Conservation (phyloP, 2,888 invertebrate species). For the Phymatocera aterrima region DNA sequence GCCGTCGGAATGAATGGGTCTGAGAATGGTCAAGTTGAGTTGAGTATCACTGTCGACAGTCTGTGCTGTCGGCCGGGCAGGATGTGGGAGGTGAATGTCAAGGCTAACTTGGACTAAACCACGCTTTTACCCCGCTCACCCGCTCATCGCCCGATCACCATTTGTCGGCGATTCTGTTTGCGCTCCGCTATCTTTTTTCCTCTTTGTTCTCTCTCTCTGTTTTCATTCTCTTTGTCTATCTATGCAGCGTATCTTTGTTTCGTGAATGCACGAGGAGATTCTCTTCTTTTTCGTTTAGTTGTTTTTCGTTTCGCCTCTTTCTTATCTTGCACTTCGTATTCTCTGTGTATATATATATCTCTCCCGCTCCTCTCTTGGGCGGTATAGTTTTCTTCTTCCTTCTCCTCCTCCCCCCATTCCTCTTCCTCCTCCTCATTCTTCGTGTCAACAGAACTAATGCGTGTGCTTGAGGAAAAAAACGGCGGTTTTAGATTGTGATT, state of each 20-base stretch:
- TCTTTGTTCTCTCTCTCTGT: not conserved
- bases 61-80: conserved; percentile 57
- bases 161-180: conserved; percentile 57
- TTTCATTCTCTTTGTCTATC: not conserved
- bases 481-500: too few species aligned
- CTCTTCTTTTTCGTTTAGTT: not conserved
- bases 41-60: conserved; percentile 58
- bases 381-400: not conserved
- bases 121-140: not conserved
- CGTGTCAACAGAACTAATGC: not conserved
- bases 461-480: not conserved
- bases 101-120: conserved; percentile 58
- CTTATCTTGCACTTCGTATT: not conserved
- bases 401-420: not conserved
- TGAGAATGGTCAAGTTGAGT: conserved; percentile 45
- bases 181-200: conserved; percentile 49
- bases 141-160: conserved; percentile 40
- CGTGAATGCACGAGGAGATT: not conserved
- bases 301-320: not conserved
- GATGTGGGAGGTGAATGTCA: conserved; percentile 67
- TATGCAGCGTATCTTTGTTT: too few species aligned
- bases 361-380: not conserved
- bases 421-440: not conserved
- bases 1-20: not conserved
- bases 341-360: not conserved